Evolutionary conservation across 2,888 invertebrate genomes (phyloP).

Genomic region (Tenthredo mesomela): DNA sequence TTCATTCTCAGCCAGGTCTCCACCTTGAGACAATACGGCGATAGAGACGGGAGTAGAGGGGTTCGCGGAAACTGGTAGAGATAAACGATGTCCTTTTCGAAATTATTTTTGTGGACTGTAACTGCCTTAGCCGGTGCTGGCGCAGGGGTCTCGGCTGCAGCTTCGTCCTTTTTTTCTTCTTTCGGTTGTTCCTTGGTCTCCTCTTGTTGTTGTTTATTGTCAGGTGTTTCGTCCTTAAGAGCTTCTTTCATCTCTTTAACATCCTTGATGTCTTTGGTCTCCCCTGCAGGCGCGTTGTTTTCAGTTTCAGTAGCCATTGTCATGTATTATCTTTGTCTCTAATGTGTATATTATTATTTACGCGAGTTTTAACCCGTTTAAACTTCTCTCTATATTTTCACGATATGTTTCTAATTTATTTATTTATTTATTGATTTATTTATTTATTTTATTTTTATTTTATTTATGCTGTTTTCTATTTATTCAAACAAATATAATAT

Average conservation of each 20-base stretch:
- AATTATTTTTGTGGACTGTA: constrained; percentile 92
- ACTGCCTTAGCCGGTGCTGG: constrained; percentile 85
- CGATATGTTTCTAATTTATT: constrained; percentile 12
- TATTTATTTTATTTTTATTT: too few relatives aligned
- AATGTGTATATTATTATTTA: not conserved
- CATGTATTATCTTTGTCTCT: constrained; percentile 58
- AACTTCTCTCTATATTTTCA: constrained; percentile 10
- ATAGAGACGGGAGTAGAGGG: constrained; percentile 92
- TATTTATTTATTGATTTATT: not conserved
- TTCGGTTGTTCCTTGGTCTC: constrained; percentile 72
- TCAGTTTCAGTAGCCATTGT: constrained; percentile 89
- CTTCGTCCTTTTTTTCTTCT: constrained; percentile 72
- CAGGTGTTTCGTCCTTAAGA: constrained; percentile 75
- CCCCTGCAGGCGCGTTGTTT: constrained; percentile 84
- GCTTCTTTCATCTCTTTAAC: constrained; percentile 81
- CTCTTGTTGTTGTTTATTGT: constrained; percentile 73
- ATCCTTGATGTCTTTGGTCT: constrained; percentile 81
- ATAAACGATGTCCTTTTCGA: constrained; percentile 95
- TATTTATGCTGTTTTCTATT: not conserved
- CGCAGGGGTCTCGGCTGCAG: constrained; percentile 79
- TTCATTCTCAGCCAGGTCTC: constrained; percentile 97
- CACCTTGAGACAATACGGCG: constrained; percentile 96
- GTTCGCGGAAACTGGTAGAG: constrained; percentile 96
- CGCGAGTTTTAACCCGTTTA: constrained; percentile 14
- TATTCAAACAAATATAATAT: constrained; percentile 16